Evolutionary conservation across 2,113 vertebrate species (phyloP).

Genomic region (Vulpes vulpes): DNA sequence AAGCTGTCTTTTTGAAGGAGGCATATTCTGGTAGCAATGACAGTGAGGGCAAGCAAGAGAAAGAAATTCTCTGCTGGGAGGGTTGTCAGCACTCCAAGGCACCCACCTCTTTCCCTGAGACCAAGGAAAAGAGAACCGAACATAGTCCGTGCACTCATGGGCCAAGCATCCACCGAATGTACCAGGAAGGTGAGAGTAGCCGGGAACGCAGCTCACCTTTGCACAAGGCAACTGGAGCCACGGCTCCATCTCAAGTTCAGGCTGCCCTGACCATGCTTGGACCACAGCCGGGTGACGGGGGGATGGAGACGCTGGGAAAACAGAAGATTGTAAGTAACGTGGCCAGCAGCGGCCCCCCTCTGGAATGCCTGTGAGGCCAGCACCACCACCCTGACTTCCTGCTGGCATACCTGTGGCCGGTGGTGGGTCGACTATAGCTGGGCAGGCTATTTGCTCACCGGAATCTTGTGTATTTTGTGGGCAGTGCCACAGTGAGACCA

Average conservation of each 20-base stretch:
- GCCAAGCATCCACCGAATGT: neutral
- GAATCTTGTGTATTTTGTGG: constrained; percentile 82
- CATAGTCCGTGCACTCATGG: neutral
- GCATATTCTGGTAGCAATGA: neutral
- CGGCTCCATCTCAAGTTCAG: constrained; percentile 73
- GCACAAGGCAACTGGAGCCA: constrained; percentile 63
- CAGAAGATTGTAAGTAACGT: constrained; percentile 70
- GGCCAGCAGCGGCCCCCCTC: constrained; percentile 38
- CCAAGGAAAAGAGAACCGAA: constrained; percentile 54
- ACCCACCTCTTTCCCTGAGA: neutral
- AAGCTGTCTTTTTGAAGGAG: neutral
- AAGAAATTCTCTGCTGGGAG: neutral
- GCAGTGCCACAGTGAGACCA: constrained; percentile 69
- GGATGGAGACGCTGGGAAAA: constrained; percentile 54
- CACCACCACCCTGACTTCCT: constrained; percentile 49
- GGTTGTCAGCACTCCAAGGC: neutral
- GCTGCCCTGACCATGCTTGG: constrained; percentile 77
- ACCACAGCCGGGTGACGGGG: constrained; percentile 61
- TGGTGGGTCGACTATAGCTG: constrained; percentile 66
- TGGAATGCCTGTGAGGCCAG: constrained; percentile 32
- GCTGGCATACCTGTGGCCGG: constrained; percentile 82
- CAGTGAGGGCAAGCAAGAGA: neutral
- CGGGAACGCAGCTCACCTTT: constrained; percentile 2
- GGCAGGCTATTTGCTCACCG: constrained; percentile 78
- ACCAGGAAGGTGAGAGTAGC: constrained; percentile 36